These are phyloP conservation scores for Solenodon paradoxus DNA, from an alignment of 2,113 vertebrate genomes.

Conservation along the genomic window DNA sequence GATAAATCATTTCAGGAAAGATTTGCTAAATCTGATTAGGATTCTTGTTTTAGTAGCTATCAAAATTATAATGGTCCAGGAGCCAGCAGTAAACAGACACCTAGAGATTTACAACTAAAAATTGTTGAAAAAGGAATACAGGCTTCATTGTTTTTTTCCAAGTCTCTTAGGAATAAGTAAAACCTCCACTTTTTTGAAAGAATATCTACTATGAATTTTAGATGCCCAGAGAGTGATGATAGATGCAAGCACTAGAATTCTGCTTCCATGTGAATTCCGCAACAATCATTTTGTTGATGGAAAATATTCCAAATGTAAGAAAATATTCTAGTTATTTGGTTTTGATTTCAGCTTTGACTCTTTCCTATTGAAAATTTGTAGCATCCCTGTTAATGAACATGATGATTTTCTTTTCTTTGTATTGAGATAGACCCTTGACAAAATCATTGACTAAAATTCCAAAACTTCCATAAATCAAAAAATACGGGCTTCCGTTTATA, in stretches of 20 bases:
- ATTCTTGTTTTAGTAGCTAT: slow-evolving; percentile 38
- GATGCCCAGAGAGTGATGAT: not conserved
- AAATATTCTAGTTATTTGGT: not conserved
- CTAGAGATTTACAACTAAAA: not conserved
- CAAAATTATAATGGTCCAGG: not conserved
- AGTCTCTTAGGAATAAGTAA: not conserved
- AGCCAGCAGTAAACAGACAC: not conserved
- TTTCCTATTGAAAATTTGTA: not conserved
- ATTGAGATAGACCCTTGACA: not conserved
- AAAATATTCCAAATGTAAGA: slow-evolving; percentile 7
- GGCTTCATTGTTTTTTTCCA: slow-evolving; percentile 27
- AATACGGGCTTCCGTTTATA: not conserved
- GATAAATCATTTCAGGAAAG: slow-evolving; percentile 45
- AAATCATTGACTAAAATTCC: not conserved
- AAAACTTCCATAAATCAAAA: not conserved
- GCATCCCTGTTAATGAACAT: not conserved
- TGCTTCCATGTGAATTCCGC: not conserved
- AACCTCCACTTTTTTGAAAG: not conserved
- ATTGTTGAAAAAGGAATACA: not conserved
- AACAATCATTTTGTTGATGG: not conserved
- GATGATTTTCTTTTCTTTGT: not conserved
- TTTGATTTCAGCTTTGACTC: not conserved
- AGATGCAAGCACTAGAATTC: not conserved
- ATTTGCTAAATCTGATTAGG: slow-evolving; percentile 49
- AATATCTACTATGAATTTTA: slow-evolving; percentile 26